Evolutionary conservation across 2,797 vertebrate genomes (phyloP).

Genomic region (Pipistrellus nathusii): DNA sequence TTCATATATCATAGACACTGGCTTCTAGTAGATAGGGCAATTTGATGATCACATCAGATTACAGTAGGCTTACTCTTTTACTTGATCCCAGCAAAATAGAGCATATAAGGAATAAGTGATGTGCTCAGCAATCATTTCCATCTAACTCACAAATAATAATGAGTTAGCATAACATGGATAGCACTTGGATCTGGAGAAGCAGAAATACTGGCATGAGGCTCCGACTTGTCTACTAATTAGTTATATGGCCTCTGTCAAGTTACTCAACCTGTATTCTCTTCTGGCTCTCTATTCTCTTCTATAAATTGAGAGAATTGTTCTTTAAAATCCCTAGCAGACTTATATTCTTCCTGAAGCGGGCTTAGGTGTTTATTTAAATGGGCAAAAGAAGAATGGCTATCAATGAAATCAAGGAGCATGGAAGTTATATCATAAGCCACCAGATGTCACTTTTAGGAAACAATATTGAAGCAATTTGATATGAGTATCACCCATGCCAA

Average conservation of each 20-base stretch:
- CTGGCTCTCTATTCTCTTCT: not conserved
- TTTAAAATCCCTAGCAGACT: not conserved
- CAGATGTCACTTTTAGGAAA: not conserved
- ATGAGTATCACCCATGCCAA: not conserved
- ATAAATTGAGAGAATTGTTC: not conserved
- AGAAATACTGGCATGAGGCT: not conserved
- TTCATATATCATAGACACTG: not conserved
- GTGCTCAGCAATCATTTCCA: not conserved
- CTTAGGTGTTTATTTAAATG: not conserved
- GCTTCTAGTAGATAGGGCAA: not conserved
- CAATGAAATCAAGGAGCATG: not conserved
- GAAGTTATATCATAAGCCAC: not conserved
- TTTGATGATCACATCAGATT: not conserved
- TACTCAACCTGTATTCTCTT: not conserved
- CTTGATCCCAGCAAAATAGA: not conserved
- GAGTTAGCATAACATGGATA: not conserved
- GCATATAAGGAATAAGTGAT: not conserved
- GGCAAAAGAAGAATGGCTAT: not conserved
- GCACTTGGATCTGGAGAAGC: not conserved
- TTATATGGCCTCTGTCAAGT: not conserved
- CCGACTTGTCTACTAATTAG: not conserved
- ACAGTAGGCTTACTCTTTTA: not conserved
- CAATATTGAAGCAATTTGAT: not conserved
- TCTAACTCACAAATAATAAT: not conserved
- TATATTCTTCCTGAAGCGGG: not conserved